phyloP scores from a whole-genome alignment of 2,797 vertebrate species.

The Myotis myotis region DNA sequence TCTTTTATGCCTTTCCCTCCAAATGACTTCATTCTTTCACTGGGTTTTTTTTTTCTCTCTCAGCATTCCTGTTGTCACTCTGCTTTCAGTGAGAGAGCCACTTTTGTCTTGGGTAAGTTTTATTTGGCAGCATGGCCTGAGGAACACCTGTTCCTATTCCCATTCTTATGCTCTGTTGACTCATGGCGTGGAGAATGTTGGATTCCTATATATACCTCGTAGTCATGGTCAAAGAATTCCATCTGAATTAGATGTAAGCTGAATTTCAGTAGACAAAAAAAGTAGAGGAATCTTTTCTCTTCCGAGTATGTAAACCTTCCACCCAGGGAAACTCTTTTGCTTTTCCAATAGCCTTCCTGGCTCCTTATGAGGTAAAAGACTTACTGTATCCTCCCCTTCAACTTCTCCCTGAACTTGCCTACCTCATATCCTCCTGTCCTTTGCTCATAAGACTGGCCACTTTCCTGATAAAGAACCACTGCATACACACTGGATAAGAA shows the following conservation, averaged over 20 bases:
- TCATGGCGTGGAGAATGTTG: not conserved
- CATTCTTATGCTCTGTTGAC: not conserved
- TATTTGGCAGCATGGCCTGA: conserved; percentile 16
- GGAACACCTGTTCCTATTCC: not conserved
- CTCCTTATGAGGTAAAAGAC: not conserved
- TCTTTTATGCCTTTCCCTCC: conserved; percentile 42
- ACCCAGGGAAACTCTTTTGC: not conserved
- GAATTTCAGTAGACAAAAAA: conserved; percentile 32
- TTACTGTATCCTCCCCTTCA: not conserved
- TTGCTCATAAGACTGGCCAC: not conserved
- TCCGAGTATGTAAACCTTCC: conserved; percentile 30
- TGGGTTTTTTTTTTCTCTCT: not conserved
- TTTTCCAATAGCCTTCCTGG: not conserved
- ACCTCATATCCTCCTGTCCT: not conserved
- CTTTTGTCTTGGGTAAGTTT: conserved; percentile 37
- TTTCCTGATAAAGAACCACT: not conserved
- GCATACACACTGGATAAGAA: not conserved
- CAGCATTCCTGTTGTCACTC: conserved; percentile 6
- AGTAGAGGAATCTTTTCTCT: conserved; percentile 14
- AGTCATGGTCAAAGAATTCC: not conserved
- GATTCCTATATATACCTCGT: not conserved
- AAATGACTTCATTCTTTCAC: conserved; percentile 50
- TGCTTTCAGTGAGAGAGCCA: conserved; percentile 44
- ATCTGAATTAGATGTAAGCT: not conserved
- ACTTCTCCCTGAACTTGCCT: not conserved